These are phyloP conservation scores for Heliothis subflexa DNA, from an alignment of 1,140 invertebrate genomes.

Conservation along the genomic window DNA sequence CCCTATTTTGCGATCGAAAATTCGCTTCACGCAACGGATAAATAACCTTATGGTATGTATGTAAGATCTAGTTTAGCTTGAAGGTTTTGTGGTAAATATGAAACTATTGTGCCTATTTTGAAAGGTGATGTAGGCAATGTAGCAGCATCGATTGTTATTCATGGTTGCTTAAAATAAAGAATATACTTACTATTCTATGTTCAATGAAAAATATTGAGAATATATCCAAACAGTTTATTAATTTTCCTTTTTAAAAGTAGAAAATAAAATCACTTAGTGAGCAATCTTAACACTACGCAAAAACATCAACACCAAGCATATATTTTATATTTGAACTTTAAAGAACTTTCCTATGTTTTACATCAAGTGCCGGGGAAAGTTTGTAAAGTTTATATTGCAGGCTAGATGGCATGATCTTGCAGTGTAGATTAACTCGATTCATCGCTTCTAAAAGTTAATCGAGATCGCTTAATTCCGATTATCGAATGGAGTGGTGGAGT, in stretches of 20 bases:
- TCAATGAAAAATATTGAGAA: too few species aligned
- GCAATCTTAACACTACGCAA: too few species aligned
- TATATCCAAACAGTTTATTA: too few species aligned
- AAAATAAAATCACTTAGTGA: too few species aligned
- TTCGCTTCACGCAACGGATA: background rate
- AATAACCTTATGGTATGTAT: background rate
- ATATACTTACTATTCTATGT: too few species aligned
- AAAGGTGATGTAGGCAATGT: background rate
- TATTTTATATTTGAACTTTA: background rate
- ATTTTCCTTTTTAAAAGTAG: too few species aligned
- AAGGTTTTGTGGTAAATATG: background rate
- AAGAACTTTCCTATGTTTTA: conserved; percentile 6
- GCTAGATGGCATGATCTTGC: conserved; percentile 26
- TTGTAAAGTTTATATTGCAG: conserved; percentile 47
- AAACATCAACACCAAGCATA: too few species aligned
- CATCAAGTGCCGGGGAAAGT: conserved; percentile 44
- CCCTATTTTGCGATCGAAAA: conserved; percentile 2
- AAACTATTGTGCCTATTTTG: conserved; percentile 2
- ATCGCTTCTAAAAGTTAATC: conserved; percentile 17
- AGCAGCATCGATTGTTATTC: background rate
- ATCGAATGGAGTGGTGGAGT: background rate
- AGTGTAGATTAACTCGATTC: conserved; percentile 50
- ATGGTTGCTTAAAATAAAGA: too few species aligned
- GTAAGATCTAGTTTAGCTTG: background rate
- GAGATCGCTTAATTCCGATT: conserved; percentile 27